These are phyloP conservation scores for Sisyra terminalis DNA, from an alignment of 2,888 invertebrate species.

Conservation along the genomic window DNA sequence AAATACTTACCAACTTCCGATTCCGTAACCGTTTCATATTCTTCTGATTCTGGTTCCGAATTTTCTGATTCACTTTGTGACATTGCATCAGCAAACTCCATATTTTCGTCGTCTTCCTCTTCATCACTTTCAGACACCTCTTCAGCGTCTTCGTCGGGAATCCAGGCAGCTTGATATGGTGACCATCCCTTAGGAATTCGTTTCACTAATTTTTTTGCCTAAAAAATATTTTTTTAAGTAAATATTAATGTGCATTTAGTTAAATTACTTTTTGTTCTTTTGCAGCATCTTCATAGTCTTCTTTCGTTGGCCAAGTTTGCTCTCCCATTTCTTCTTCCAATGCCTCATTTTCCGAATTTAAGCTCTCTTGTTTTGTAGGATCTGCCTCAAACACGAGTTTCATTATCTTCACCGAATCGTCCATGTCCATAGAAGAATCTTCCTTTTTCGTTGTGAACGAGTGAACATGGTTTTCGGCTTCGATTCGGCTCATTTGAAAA, in stretches of 20 bases:
- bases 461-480: constrained; percentile 38
- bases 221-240: constrained; percentile 12
- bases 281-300: constrained; percentile 66
- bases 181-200: constrained; percentile 90
- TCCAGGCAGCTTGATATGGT: constrained; percentile 93
- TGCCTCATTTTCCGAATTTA: constrained; percentile 63
- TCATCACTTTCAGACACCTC: constrained; percentile 33
- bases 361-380: constrained; percentile 50
- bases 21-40: constrained; percentile 52
- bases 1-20: constrained; percentile 30
- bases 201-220: constrained; percentile 51
- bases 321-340: constrained; percentile 82
- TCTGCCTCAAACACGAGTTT: constrained; percentile 42
- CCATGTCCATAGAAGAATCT: constrained; percentile 27
- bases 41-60: constrained; percentile 33
- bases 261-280: constrained; percentile 28
- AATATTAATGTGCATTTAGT: constrained; percentile 14
- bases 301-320: constrained; percentile 93
- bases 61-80: constrained; percentile 24
- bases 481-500: constrained; percentile 76
- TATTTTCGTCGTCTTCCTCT: constrained; percentile 33
- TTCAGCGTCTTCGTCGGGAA: constrained; percentile 46
- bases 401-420: constrained; percentile 22
- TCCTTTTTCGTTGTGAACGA: constrained; percentile 42
- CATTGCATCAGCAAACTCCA: constrained; percentile 20